Percentiles rank a stretch among this genome's conserved stretches.
phyloP scores from a whole-genome alignment of 2,888 invertebrate species.

The Athalia rosae region DNA sequence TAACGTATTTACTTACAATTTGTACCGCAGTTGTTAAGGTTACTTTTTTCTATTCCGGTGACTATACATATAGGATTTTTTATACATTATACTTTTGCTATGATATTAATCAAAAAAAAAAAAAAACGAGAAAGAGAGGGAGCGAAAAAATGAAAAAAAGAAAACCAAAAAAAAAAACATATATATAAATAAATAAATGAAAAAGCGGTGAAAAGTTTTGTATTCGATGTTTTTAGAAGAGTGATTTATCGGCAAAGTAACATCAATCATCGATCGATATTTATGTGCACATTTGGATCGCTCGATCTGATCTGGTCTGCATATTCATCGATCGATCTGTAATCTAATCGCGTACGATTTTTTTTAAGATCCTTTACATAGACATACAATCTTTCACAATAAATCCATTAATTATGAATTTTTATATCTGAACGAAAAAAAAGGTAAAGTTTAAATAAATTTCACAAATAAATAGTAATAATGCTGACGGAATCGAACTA shows the following conservation, averaged over 20 bases:
- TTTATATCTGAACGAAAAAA: constrained; percentile 46
- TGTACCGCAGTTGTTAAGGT: not conserved
- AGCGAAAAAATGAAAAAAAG: constrained; percentile 17
- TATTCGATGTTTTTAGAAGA: constrained; percentile 66
- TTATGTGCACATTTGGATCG: constrained; percentile 6
- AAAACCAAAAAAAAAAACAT: constrained; percentile 35
- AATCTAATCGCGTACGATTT: not conserved
- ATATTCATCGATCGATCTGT: constrained; percentile 12
- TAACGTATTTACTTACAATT: not conserved
- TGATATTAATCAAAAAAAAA: constrained; percentile 49
- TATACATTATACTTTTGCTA: constrained; percentile 60
- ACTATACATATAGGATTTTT: constrained; percentile 60
- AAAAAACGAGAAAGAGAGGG: not conserved
- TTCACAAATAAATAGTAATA: constrained; percentile 49
- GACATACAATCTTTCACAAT: constrained; percentile 44
- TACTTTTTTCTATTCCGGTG: constrained; percentile 54
- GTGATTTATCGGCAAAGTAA: constrained; percentile 61
- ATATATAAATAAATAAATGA: constrained; percentile 35
- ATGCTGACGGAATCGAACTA: constrained; percentile 54
- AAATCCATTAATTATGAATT: constrained; percentile 55
- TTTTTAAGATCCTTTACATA: constrained; percentile 48
- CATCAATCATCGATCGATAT: constrained; percentile 54
- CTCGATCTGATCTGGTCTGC: not conserved
- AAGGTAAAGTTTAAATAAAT: not conserved
- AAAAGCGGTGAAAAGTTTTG: constrained; percentile 55